Conservation (phyloP, 2,888 invertebrate species). For the Globia sparganii region DNA sequence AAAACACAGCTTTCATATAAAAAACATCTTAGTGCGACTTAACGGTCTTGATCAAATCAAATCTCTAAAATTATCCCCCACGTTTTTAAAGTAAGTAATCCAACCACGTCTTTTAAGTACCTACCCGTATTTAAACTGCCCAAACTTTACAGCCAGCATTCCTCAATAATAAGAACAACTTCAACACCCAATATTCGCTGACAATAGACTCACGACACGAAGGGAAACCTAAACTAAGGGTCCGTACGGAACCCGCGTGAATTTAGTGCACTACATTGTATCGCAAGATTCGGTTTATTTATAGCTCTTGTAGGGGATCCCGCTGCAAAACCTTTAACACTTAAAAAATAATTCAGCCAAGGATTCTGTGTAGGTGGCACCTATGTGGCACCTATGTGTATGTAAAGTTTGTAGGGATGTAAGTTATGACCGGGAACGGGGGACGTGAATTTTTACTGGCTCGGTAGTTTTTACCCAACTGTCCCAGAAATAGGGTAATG, state of each 20-base stretch:
- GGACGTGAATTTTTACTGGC: constrained; percentile 33
- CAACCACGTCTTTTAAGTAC: not conserved
- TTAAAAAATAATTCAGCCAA: constrained; percentile 81
- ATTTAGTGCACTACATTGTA: constrained; percentile 71
- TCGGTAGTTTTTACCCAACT: constrained; percentile 10
- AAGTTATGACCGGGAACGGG: constrained; percentile 43
- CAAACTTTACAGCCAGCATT: constrained; percentile 10
- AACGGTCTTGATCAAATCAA: constrained; percentile 14
- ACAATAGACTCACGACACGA: constrained; percentile 58
- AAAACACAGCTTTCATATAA: not conserved
- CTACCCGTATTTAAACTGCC: constrained; percentile 11
- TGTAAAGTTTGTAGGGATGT: constrained; percentile 38
- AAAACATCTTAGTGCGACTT: not conserved
- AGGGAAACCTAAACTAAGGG: constrained; percentile 59
- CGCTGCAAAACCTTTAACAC: constrained; percentile 79
- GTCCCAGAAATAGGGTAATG: not conserved
- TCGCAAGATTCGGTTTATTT: constrained; percentile 74
- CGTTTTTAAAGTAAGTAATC: not conserved
- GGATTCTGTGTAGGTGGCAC: constrained; percentile 31
- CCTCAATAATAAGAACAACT: constrained; percentile 47
- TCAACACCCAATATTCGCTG: constrained; percentile 48
- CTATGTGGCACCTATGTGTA: constrained; percentile 57
- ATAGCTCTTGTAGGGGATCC: constrained; percentile 70
- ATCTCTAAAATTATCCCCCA: not conserved
- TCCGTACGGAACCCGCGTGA: constrained; percentile 52